These are phyloP conservation scores for Protomyctophum bolini DNA, from an alignment of 2,113 vertebrate genomes.

Conservation along the genomic window DNA sequence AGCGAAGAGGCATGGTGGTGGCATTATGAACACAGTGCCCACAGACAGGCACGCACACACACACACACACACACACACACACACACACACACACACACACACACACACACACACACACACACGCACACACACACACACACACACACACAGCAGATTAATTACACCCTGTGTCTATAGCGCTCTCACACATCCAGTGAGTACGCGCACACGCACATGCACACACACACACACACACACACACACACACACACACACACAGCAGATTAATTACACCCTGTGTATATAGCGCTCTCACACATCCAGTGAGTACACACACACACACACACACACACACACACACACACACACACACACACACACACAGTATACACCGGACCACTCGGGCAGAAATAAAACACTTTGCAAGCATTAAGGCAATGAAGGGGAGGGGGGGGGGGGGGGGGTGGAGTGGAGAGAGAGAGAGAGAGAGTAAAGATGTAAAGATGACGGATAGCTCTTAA, in stretches of 20 bases:
- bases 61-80: too few species aligned
- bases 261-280: slow-evolving; percentile 36
- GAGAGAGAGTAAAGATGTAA: slow-evolving; percentile 17
- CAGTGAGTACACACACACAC: neutral
- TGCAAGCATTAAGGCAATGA: slow-evolving; percentile 8
- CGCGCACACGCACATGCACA: too few species aligned
- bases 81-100: too few species aligned
- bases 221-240: too few species aligned
- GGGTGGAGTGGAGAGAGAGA: slow-evolving; percentile 10
- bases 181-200: neutral
- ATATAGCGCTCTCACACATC: neutral
- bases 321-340: too few species aligned
- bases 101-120: too few species aligned
- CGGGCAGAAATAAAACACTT: slow-evolving; percentile 13
- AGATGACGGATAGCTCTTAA: slow-evolving; percentile 37
- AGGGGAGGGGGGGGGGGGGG: neutral
- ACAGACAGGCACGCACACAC: slow-evolving; percentile 3
- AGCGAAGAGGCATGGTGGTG: too few species aligned
- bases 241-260: neutral
- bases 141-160: slow-evolving; percentile 31
- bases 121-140: neutral
- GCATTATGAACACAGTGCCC: slow-evolving; percentile 11
- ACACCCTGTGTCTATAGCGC: neutral
- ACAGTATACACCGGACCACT: neutral
- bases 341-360: too few species aligned